A percentile compares a stretch with the other conserved stretches of the same genome.
phyloP scores from a whole-genome alignment of 2,113 vertebrate species.

The Heliornis fulica region DNA sequence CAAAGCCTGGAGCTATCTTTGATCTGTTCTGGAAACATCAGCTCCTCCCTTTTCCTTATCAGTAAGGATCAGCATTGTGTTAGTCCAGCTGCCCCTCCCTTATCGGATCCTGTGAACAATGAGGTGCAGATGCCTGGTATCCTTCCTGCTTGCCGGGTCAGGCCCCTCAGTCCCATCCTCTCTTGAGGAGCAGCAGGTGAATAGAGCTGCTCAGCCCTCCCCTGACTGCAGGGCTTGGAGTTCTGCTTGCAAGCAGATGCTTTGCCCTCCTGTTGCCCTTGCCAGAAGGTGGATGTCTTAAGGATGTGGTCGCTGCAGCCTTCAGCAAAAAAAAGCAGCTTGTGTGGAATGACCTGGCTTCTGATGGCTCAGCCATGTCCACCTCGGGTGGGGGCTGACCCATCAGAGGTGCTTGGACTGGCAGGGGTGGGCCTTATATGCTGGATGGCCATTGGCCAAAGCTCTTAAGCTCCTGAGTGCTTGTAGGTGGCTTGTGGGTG shows the following conservation, averaged over 20 bases:
- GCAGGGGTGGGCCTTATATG: neutral
- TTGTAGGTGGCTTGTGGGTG: neutral
- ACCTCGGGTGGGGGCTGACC: neutral
- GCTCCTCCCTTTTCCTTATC: slow-evolving; percentile 63
- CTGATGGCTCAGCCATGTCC: neutral
- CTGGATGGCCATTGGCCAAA: neutral
- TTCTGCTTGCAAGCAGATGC: neutral
- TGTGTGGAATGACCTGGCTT: neutral
- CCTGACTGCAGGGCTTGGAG: neutral
- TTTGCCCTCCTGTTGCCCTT: neutral
- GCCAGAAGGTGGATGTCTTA: neutral
- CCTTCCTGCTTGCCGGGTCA: slow-evolving; percentile 38
- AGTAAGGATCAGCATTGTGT: slow-evolving; percentile 38
- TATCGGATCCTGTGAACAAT: slow-evolving; percentile 56
- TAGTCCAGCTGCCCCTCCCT: neutral
- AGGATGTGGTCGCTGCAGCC: neutral
- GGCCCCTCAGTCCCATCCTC: neutral
- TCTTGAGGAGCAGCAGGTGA: neutral
- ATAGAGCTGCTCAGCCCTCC: neutral
- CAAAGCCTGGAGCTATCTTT: neutral
- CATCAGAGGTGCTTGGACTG: neutral
- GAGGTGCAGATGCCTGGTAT: neutral
- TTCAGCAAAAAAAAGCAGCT: neutral
- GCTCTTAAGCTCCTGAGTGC: neutral
- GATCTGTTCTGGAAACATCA: neutral